Evolutionary conservation across 2,797 vertebrate genomes (phyloP), one percentile per base, ranked within the genome.

Genomic region (Leucoraja ocellata): DNA sequence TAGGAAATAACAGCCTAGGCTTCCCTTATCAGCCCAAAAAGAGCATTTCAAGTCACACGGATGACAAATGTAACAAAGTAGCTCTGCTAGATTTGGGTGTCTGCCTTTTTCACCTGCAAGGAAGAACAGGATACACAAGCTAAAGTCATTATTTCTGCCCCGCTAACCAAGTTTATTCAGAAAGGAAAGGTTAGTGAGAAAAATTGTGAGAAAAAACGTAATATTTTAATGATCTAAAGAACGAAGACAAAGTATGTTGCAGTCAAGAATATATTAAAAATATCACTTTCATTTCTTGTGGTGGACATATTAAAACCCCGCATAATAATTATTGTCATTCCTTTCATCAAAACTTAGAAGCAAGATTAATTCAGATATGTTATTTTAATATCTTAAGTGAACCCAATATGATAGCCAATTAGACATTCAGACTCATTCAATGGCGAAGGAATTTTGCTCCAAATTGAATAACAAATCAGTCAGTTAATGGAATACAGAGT

Each of bases 401-500:
- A 90, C 63, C 32, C 1, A 58, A 58, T 83, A 58, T 25, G 18
- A 9, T 5, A 86, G n/a, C 18, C 16, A 61, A 71, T 91, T 91
- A 16, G 36, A 36, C 16, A 91, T 21, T 71, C 86, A 21, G 32
- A 68, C 63, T 7, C 23, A 84, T 18, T 28, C 21, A 84, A 28
- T 84, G 21, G 21, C 23, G 25, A 83, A 9, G 25, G 80, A 83
- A 83, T 21, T 2, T 13, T 84, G 83, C 54, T 71, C 18, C 14
- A 91, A 88, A 88, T 88, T 88, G 61, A 36, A 65, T 68, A 88
- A 88, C 65, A 88, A 91, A 91, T 36, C 65, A 39, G n/a, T 63
- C 58, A 39, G 86, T 21, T 36, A 71, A 91, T 39, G 28, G 65
- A 39, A 91, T 36, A 91, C 65, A 61, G 18, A 81, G 86, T 63